Base-by-base conservation (phyloP, 2,888 invertebrate species). In the Drosophila hamatofila region DNA sequence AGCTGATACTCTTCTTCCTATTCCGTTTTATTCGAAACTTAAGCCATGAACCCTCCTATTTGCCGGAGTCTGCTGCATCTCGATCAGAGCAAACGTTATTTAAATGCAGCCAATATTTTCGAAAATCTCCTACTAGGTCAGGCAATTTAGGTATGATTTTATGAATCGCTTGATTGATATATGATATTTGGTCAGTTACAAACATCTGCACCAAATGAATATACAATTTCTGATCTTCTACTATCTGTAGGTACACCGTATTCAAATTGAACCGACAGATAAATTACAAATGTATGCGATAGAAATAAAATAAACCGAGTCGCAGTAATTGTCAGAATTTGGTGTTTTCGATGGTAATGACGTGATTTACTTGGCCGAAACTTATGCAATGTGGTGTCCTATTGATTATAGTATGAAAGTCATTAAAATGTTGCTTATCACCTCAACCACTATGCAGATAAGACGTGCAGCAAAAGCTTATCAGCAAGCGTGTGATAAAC, bases 231-330 rank as follows among this genome's bases (percentile, higher is more conserved):
- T 2, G 27, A 16, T 48, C 48, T n/a, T 18, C 18, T 18, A 30
- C 18, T 18, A 30, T 49, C 48, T 6, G 7, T 49, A 12, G 27
- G 48, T 30, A 30, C 46, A 25, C n/a, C 27, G 48, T 49, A 49
- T 49, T 49, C 18, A 49, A 49, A 49, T 49, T 49, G 12, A 30
- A 12, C 12, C 18, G 18, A 5, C 30, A 18, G 27, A 30, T 30
- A 30, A 30, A 49, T 49, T 49, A 11, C 18, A 49, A 49, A 48
- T 48, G 6, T 27, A n/a, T 48, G 27, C n/a, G 48, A 46, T 9
- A 18, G n/a, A 23, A 18, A 18, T n/a, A 27, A 48, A 27, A n/a
- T 27, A 27, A 48, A 27, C 27, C 11, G 27, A 48, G 14, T 48
- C n/a, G 18, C 27, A 48, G 27, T 30, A 49, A 30, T 27, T 30